Base-by-base conservation (phyloP, 1,140 invertebrate genomes). In the Drosophila setifemur region DNA sequence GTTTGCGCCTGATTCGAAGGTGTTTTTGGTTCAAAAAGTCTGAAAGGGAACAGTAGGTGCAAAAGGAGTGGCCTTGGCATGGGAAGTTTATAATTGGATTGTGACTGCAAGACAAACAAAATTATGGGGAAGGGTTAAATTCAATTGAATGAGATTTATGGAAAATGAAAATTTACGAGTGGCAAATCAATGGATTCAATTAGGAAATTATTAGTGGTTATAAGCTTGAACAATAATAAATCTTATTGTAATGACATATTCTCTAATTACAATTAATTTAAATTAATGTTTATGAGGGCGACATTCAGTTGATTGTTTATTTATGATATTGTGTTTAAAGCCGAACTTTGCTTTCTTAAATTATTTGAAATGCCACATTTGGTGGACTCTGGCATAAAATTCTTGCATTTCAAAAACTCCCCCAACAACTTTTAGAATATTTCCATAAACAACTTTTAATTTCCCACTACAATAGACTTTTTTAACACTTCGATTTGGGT, bases 401-500 rank as follows among this genome's bases (percentile, higher is more conserved):
- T n/a, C n/a, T n/a, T n/a, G n/a, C n/a, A n/a, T n/a, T n/a, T n/a
- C n/a, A n/a, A n/a, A n/a, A n/a, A n/a, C n/a, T n/a, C n/a, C n/a
- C n/a, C n/a, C n/a, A n/a, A n/a, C n/a, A n/a, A n/a, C n/a, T n/a
- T n/a, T n/a, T n/a, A n/a, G n/a, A n/a, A n/a, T n/a, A n/a, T n/a
- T n/a, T n/a, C n/a, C n/a, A n/a, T n/a, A n/a, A n/a, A n/a, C n/a
- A n/a, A n/a, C n/a, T n/a, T n/a, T n/a, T n/a, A n/a, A n/a, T n/a
- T 31, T 11, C 6, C 2, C 8, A 29, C 2, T 3, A 8, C 0
- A 16, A 63, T 64, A 63, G 48, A 64, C 29, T 29, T 39, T 37
- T 48, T 8, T 23, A 31, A 48, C 60, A 47, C 42, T 25, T 21
- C 42, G 31, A 64, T 64, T 64, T 37, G 42, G 60, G 31, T 64